Percentiles rank a stretch among this genome's conserved stretches.
phyloP scores from a whole-genome alignment of 2,797 vertebrate genomes.

The Serranus cabrilla region DNA sequence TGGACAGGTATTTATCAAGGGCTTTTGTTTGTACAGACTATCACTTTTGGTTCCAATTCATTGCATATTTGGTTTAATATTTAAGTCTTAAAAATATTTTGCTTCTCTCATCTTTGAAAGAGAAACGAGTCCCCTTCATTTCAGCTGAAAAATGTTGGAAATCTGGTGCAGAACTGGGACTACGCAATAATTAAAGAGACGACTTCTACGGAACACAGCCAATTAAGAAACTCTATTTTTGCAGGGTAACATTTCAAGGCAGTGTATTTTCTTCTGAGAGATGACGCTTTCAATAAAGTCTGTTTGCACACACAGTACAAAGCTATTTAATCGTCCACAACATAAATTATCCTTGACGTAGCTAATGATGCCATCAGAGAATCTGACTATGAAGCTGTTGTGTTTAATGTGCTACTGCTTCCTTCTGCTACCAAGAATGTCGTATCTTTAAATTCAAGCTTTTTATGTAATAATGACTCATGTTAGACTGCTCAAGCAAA shows the following conservation, averaged over 20 bases:
- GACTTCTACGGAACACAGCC: constrained; percentile 40
- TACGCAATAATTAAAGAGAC: constrained; percentile 54
- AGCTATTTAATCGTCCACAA: constrained; percentile 40
- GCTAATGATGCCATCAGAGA: constrained; percentile 35
- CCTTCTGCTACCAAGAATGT: background rate
- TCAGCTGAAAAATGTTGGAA: constrained; percentile 20
- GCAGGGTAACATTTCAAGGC: constrained; percentile 36
- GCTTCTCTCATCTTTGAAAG: constrained; percentile 15
- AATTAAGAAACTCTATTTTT: constrained; percentile 61
- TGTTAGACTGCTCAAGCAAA: background rate
- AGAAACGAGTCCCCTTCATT: background rate
- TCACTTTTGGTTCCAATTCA: background rate
- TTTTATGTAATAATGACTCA: background rate
- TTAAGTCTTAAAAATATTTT: constrained; percentile 15
- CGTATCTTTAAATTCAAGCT: constrained; percentile 12
- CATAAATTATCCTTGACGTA: constrained; percentile 30
- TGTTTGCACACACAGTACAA: constrained; percentile 42
- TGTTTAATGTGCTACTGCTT: constrained; percentile 4
- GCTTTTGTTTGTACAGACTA: background rate
- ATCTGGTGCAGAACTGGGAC: constrained; percentile 43
- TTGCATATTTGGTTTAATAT: constrained; percentile 12
- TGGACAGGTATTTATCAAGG: background rate
- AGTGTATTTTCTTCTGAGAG: constrained; percentile 32
- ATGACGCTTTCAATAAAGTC: constrained; percentile 14
- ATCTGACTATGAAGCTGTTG: constrained; percentile 15